These are phyloP conservation scores for Smithornis capensis DNA, from an alignment of 2,113 vertebrate species.

Conservation along the genomic window DNA sequence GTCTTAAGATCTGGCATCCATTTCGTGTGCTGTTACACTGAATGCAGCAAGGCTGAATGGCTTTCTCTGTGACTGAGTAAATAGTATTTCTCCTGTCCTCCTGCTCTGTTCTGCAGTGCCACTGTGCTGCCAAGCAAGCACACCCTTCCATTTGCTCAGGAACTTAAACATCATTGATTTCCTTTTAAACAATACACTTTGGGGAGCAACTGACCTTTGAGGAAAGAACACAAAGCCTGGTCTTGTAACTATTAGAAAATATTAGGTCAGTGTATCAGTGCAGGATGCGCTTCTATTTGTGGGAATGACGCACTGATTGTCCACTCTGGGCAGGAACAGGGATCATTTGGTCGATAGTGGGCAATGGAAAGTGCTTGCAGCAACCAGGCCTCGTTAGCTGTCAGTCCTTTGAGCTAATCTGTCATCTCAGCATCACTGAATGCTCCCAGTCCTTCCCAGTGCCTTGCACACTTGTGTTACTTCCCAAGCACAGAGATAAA, in stretches of 20 bases:
- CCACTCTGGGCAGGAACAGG: neutral
- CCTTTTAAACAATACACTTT: neutral
- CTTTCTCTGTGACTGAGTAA: neutral
- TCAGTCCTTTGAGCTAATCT: neutral
- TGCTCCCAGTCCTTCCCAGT: neutral
- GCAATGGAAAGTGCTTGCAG: constrained; percentile 14
- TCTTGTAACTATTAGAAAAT: neutral
- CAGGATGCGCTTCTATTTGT: neutral
- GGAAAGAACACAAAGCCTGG: neutral
- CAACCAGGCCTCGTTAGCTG: neutral
- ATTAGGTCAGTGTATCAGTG: neutral
- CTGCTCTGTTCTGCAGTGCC: neutral
- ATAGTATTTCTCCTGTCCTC: neutral
- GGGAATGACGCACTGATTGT: neutral
- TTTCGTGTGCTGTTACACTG: neutral
- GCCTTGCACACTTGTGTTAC: neutral
- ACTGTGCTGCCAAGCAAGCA: neutral
- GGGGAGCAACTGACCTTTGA: constrained; percentile 14
- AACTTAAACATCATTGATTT: neutral
- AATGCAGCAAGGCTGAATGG: neutral
- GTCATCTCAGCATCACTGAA: neutral
- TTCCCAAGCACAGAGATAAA: neutral
- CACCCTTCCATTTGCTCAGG: neutral
- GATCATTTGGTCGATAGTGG: neutral
- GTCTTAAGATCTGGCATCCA: neutral